A percentile compares a stretch with the other conserved stretches of the same genome.
phyloP scores from a whole-genome alignment of 53 echinoderm and acorn worm species.

The Paracentrotus lividus region DNA sequence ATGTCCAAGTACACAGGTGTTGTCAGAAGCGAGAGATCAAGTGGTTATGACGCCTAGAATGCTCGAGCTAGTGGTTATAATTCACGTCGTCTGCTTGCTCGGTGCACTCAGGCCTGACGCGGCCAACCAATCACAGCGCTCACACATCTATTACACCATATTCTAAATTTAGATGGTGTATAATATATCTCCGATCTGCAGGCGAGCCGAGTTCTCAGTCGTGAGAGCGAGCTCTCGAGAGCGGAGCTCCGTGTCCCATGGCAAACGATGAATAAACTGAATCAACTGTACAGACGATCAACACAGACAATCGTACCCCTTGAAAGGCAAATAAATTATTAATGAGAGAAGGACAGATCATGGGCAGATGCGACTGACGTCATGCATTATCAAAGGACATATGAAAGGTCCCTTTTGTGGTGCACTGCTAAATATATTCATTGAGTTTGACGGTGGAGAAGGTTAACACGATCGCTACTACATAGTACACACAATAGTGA shows the following conservation, averaged over 20 bases:
- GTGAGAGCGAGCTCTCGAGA: slow-evolving; percentile 51
- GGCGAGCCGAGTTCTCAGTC: slow-evolving; percentile 10
- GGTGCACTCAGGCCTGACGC: slow-evolving; percentile 66
- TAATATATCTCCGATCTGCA: slow-evolving; percentile 55
- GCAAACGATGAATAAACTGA: slow-evolving; percentile 74
- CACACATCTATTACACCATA: not conserved
- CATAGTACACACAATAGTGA: not conserved
- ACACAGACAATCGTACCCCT: not conserved
- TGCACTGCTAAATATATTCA: slow-evolving; percentile 45
- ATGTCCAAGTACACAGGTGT: slow-evolving; percentile 50
- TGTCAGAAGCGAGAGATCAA: slow-evolving; percentile 36
- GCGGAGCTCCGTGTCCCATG: slow-evolving; percentile 66
- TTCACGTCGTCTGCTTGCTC: slow-evolving; percentile 40
- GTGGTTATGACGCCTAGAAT: slow-evolving; percentile 51
- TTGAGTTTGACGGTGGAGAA: slow-evolving; percentile 39
- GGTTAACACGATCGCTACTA: not conserved
- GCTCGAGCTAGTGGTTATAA: slow-evolving; percentile 22
- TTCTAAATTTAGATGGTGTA: slow-evolving; percentile 68
- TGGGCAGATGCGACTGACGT: slow-evolving; percentile 55
- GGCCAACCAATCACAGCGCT: slow-evolving; percentile 43
- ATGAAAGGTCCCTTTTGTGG: slow-evolving; percentile 44
- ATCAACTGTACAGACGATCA: not conserved
- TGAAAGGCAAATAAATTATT: slow-evolving; percentile 50
- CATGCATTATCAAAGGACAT: slow-evolving; percentile 12
- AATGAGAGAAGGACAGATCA: slow-evolving; percentile 48